A percentile compares a stretch with the other conserved stretches of the same genome.
Evolutionary conservation across 2,113 vertebrate species (phyloP).

Genomic region (Ranitomeya variabilis): DNA sequence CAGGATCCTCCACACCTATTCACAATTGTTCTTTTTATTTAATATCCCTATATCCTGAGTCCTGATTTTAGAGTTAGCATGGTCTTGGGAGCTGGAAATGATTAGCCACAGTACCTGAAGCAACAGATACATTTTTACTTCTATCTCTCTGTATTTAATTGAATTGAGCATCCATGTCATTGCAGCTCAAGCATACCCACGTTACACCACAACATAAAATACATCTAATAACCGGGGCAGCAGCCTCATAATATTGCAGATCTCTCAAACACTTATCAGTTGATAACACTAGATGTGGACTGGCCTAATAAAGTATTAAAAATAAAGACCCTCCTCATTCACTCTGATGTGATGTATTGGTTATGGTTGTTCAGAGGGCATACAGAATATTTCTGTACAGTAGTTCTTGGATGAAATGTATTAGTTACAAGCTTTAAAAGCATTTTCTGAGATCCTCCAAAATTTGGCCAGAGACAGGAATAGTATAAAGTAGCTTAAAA

Average conservation of each 20-base stretch:
- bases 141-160: constrained; percentile 36
- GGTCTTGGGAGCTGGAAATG: not conserved
- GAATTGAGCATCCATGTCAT: constrained; percentile 44
- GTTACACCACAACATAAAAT: constrained; percentile 17
- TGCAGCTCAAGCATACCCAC: not conserved
- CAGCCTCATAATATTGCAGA: constrained; percentile 39
- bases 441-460: too few relatives aligned
- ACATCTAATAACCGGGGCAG: constrained; percentile 33
- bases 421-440: not conserved
- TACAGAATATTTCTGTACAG: not conserved
- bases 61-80: not conserved
- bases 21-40: not conserved
- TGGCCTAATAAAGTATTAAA: constrained; percentile 28
- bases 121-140: constrained; percentile 28
- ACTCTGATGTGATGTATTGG: constrained; percentile 14
- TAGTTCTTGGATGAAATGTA: not conserved
- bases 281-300: constrained; percentile 13
- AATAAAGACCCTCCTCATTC: constrained; percentile 28
- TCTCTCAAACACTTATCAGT: constrained; percentile 39
- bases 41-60: not conserved
- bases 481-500: too few relatives aligned
- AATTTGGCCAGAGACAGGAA: too few relatives aligned
- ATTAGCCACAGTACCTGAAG: constrained; percentile 18
- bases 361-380: not conserved
- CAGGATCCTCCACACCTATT: not conserved